Conservation (phyloP, 2,888 invertebrate genomes). For the Tipula helvola region DNA sequence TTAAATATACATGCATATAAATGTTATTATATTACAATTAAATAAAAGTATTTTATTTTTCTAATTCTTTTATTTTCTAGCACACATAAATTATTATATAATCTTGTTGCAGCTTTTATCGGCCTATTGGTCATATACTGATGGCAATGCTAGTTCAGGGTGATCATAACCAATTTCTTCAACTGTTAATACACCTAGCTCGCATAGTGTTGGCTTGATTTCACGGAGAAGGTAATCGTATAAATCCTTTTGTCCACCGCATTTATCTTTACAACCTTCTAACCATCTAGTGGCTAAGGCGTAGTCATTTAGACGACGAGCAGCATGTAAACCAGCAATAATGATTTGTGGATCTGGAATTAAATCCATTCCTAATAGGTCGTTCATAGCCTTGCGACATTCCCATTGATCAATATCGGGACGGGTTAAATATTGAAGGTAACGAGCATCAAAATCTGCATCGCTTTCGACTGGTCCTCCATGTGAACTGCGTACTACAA, state of each 20-base stretch:
- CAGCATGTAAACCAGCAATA: conserved; percentile 75
- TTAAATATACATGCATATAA: neutral
- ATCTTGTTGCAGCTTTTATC: conserved; percentile 16
- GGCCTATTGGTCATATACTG: conserved; percentile 52
- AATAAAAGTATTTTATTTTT: neutral
- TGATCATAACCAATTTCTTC: conserved; percentile 96
- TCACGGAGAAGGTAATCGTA: conserved; percentile 83
- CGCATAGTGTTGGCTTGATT: conserved; percentile 81
- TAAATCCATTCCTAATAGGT: conserved; percentile 77
- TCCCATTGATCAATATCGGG: conserved; percentile 91
- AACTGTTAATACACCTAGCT: conserved; percentile 86
- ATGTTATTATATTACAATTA: neutral
- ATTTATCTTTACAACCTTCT: conserved; percentile 84
- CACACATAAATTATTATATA: neutral
- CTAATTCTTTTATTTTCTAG: conserved; percentile 7
- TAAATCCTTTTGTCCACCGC: conserved; percentile 61
- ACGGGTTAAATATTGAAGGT: conserved; percentile 72
- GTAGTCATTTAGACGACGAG: conserved; percentile 87
- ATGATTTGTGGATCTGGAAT: conserved; percentile 88
- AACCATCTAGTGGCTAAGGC: conserved; percentile 86
- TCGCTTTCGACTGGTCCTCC: conserved; percentile 55
- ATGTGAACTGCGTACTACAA: conserved; percentile 33
- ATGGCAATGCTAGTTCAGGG: conserved; percentile 80
- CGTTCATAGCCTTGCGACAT: conserved; percentile 82
- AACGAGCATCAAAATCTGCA: conserved; percentile 74